Conservation (phyloP, 2,888 invertebrate species). For the Punctoribates punctum region DNA sequence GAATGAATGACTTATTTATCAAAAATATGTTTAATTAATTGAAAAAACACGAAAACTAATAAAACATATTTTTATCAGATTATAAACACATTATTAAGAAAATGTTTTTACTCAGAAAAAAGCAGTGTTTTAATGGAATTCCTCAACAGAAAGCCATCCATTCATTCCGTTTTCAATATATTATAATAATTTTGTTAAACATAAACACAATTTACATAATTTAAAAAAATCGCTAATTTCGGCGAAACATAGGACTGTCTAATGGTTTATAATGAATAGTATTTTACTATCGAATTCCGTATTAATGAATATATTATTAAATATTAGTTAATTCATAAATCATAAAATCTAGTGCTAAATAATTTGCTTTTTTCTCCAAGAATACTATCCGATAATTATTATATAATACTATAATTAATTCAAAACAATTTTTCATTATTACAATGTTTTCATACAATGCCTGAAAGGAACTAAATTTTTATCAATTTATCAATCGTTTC, state of each 20-base stretch:
- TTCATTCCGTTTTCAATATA: not conserved
- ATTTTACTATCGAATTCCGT: not conserved
- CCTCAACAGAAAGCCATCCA: not conserved
- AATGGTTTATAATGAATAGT: not conserved
- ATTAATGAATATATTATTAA: conserved; percentile 33
- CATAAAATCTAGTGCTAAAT: not conserved
- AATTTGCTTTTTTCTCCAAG: not conserved
- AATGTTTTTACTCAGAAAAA: not conserved
- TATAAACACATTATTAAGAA: not conserved
- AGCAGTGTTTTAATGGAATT: not conserved
- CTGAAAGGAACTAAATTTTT: not conserved
- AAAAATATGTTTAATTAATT: conserved; percentile 15
- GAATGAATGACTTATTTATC: not conserved
- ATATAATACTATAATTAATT: conserved; percentile 12
- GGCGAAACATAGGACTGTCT: not conserved
- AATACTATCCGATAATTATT: conserved; percentile 1
- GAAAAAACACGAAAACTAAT: not conserved
- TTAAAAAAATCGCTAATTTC: not conserved
- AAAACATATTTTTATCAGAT: not conserved
- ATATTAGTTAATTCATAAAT: conserved; percentile 35
- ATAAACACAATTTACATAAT: conserved; percentile 35
- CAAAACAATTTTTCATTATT: not conserved
- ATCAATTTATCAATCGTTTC: not conserved
- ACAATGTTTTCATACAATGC: not conserved
- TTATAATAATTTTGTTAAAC: conserved; percentile 21